These are phyloP conservation scores for Fregata magnificens DNA, from an alignment of 2,113 vertebrate species.

Conservation along the genomic window DNA sequence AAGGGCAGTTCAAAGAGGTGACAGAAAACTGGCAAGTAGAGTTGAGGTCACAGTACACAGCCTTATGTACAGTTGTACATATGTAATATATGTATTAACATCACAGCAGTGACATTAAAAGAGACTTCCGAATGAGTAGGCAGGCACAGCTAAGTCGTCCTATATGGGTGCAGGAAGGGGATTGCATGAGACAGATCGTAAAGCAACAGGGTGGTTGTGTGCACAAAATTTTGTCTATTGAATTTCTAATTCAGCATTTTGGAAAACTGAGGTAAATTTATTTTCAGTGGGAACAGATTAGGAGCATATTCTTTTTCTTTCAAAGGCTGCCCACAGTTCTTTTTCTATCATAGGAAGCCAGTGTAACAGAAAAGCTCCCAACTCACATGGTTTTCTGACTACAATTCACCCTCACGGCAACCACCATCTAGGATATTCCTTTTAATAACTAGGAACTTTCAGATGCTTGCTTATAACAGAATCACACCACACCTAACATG, in stretches of 20 bases:
- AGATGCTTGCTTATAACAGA: not conserved
- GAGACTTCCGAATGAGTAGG: not conserved
- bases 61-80: not conserved
- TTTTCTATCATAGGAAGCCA: not conserved
- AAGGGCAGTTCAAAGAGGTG: not conserved
- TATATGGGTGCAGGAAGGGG: rapidly evolving
- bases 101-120: not conserved
- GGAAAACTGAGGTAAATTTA: not conserved
- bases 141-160: not conserved
- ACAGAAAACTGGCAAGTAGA: not conserved
- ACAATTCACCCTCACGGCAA: not conserved
- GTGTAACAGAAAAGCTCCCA: not conserved
- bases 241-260: not conserved
- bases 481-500: not conserved
- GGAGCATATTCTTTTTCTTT: not conserved
- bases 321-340: not conserved
- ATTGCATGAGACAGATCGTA: not conserved
- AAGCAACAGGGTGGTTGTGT: not conserved
- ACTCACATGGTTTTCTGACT: rapidly evolving
- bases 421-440: not conserved
- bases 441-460: not conserved
- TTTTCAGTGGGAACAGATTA: not conserved
- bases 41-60: not conserved
- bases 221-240: not conserved
- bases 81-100: not conserved